Base-by-base conservation (phyloP, 2,113 vertebrate genomes). In the Spea multiplicata region DNA sequence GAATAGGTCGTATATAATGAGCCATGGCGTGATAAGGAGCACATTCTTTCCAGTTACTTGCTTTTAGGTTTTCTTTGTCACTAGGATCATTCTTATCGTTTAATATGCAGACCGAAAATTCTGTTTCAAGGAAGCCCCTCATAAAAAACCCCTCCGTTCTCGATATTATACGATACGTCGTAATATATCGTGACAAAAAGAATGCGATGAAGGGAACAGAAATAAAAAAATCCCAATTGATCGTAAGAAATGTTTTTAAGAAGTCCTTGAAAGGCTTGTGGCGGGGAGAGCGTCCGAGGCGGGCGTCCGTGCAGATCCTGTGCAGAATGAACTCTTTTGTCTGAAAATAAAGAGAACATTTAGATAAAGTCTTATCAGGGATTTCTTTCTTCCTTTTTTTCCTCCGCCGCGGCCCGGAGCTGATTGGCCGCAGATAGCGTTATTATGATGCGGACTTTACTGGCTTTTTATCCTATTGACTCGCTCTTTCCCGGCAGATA, bases 361-460 rank as follows among this genome's bases (percentile, higher is more conserved):
- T 17, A 75, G 74, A 75, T 75, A 75, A 75, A 67, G 64, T 5
- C 45, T 59, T 76, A 76, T 71, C 69, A 71, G 69, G 30, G 30
- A 12, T 30, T 17, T 53, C 14, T 61, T 61, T 61, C 1, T 12
- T 1, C 4, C 6, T 52, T 61, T 61, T 61, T 12, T 12, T 1
- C 4, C 6, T 52, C 16, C 12, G 5, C 3, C 10, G 17, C 57
- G 53, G 16, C 46, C 48, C 44, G 30, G 10, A 66, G 5, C 52
- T 49, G n/a, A 76, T 59, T 57, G 53, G 16, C 55, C 12, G 3
- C 45, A 59, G 55, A 59, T 76, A 76, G 66, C 55, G 50, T 57
- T 76, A 68, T 76, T 57, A 76, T 61, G 52, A 76, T 66, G 45
- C 16, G n/a, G 14, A 8, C 44, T 45, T 12, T 57, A 17, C 45